Evolutionary conservation across 2,797 vertebrate species (phyloP), one percentile per base, ranked within the genome.

Genomic region (Thaleichthys pacificus): DNA sequence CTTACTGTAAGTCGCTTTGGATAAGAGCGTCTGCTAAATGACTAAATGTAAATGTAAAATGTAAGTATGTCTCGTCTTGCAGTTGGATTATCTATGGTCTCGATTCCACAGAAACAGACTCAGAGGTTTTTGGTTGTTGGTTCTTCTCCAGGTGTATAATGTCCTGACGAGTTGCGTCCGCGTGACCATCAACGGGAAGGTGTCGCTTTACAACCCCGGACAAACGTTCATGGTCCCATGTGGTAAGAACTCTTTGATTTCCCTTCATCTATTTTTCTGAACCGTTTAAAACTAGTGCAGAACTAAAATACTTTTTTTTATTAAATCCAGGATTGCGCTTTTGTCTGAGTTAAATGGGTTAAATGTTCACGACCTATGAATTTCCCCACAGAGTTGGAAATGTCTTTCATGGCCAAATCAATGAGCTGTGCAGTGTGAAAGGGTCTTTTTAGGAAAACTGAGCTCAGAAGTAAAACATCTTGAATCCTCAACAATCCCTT

Each of bases 81-180:
- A 2, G 30, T 11, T 11, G 47, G 26, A 0, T 32, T 3, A n/a
- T 12, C 5, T 47, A 5, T 62, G 21, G 61, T 56, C 17, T 30
- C 54, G 38, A 47, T 38, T 17, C 12, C 1, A 12, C 51, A 3
- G 22, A 56, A 4, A 49, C 19, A 21, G 14, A 24, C 28, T 14
- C 24, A 6, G 49, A 32, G 6, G 47, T 26, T 60, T 58, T 28
- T 15, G 35, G 4, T 51, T 17, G 68, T 63, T 61, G 0, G 64
- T 21, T 42, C 30, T 73, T 68, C 77, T 58, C 24, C 76, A 94
- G 93, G 90, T 92, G 49, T 94, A 90, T 79, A 88, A 89, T 65
- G 28, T 93, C n/a, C 58, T 89, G 47, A 92, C 93, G 0, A 91
- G 93, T 71, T 90, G 86, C 1, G 87, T 94, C 64, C 80, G 26